Conservation (phyloP, 2,888 invertebrate species). For the Pammene fasciana region DNA sequence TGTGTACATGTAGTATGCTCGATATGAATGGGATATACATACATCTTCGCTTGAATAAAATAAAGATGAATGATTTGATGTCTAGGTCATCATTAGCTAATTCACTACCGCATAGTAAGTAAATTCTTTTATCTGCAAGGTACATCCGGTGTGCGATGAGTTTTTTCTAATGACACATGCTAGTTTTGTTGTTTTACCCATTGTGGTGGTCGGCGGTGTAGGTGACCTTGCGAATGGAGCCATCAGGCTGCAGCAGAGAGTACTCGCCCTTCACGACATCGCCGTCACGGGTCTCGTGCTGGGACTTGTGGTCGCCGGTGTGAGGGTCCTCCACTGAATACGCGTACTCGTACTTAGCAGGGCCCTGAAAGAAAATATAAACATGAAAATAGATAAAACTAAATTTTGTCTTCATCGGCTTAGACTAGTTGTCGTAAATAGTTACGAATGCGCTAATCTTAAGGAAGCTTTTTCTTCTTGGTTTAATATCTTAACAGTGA, state of each 20-base stretch:
- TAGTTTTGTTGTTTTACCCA: constrained; percentile 64
- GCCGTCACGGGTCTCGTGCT: constrained; percentile 76
- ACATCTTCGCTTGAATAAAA: constrained; percentile 49
- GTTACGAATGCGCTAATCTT: neutral
- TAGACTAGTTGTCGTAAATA: neutral
- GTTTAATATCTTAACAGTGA: constrained; percentile 9
- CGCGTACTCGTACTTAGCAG: constrained; percentile 83
- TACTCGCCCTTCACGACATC: constrained; percentile 81
- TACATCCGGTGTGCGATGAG: neutral
- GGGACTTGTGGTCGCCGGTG: constrained; percentile 83
- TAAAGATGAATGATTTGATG: constrained; percentile 43
- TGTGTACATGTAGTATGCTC: constrained; percentile 50
- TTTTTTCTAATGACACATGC: neutral
- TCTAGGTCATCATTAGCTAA: constrained; percentile 44
- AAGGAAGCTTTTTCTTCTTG: neutral
- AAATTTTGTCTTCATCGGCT: neutral
- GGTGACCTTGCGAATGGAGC: constrained; percentile 80
- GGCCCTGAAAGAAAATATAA: constrained; percentile 60
- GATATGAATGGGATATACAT: constrained; percentile 61
- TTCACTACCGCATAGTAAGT: constrained; percentile 38
- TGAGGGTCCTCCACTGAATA: constrained; percentile 84
- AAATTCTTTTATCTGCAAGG: neutral
- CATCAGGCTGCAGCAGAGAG: constrained; percentile 82
- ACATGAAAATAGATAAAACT: neutral
- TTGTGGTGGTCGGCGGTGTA: constrained; percentile 82